Evolutionary conservation across 1,140 invertebrate species (phyloP), one percentile per base, ranked within the genome.

Genomic region (Plodia interpunctella): DNA sequence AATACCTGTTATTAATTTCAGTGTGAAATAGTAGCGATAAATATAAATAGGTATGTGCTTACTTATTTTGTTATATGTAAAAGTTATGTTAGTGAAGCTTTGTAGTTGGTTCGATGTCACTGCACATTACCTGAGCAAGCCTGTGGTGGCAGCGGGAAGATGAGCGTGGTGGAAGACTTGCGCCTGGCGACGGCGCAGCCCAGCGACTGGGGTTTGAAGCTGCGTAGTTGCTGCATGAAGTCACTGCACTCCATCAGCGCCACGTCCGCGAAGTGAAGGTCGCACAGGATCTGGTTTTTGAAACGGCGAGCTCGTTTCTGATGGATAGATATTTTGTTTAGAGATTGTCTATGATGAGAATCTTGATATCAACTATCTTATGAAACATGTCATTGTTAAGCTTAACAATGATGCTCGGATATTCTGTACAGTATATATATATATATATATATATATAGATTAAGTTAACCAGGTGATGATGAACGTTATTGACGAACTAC

Each of bases 161-260:
- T 97, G 68, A 98, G 92, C 4, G 97, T 98, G 35, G 97, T 98
- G 68, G 96, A 97, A 69, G 95, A 96, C 88, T 98, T 97, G 84
- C 97, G 92, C 76, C 97, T 91, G 44, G 97, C 97, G 71, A 97
- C 96, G 70, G 96, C 97, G 91, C 96, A 98, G 82, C 97, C 97
- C 80, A 98, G 91, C 77, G 96, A 97, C 91, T 98, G 97, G 65
- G 96, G 96, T 91, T 98, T 98, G 91, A 98, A 98, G 91, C 96
- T 96, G 74, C 97, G 94, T 78, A 98, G 93, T 91, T 98, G 97
- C 90, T 97, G 96, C 96, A 98, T 97, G 90, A 98, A 98, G 92
- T 98, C 97, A 60, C 96, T 97, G 91, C 95, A 96, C 94, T 97
- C 96, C 96, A 97, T 97, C 74, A 98, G 95, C 82, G 96, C 95